These are phyloP conservation scores for Poecilia gillii DNA, from an alignment of 2,797 vertebrate genomes.

Conservation along the genomic window DNA sequence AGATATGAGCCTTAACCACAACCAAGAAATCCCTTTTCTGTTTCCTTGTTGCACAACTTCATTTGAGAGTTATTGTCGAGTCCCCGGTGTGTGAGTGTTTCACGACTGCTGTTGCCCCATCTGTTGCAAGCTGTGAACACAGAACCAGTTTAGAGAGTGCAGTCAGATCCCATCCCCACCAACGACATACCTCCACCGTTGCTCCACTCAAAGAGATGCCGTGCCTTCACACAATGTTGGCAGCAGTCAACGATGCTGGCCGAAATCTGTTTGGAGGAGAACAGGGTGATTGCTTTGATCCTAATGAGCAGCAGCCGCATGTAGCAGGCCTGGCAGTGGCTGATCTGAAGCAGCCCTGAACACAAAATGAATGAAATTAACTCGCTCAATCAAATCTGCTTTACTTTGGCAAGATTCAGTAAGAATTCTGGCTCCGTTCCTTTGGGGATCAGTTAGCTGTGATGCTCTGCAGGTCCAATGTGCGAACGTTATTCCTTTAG, in stretches of 20 bases:
- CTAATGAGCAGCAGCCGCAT: not conserved
- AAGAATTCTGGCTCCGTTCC: not conserved
- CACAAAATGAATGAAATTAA: not conserved
- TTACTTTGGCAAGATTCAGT: not conserved
- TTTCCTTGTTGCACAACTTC: not conserved
- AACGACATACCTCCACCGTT: not conserved
- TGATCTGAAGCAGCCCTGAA: constrained; percentile 1
- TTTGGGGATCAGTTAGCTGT: not conserved
- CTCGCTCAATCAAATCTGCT: not conserved
- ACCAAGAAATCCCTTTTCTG: not conserved
- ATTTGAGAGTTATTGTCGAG: not conserved
- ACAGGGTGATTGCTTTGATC: constrained; percentile 2
- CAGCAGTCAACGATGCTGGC: not conserved
- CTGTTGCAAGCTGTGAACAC: not conserved
- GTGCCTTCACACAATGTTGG: not conserved
- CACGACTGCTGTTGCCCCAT: not conserved
- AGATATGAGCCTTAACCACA: not conserved
- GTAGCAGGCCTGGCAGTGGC: not conserved
- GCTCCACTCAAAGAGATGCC: not conserved
- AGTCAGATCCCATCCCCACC: not conserved
- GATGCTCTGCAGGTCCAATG: not conserved
- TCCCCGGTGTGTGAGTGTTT: not conserved
- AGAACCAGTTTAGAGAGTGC: not conserved
- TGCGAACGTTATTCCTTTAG: not conserved
- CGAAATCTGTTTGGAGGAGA: constrained; percentile 3